These are phyloP conservation scores for Chrysolina oricalcia DNA, from an alignment of 2,888 invertebrate species.

Conservation along the genomic window DNA sequence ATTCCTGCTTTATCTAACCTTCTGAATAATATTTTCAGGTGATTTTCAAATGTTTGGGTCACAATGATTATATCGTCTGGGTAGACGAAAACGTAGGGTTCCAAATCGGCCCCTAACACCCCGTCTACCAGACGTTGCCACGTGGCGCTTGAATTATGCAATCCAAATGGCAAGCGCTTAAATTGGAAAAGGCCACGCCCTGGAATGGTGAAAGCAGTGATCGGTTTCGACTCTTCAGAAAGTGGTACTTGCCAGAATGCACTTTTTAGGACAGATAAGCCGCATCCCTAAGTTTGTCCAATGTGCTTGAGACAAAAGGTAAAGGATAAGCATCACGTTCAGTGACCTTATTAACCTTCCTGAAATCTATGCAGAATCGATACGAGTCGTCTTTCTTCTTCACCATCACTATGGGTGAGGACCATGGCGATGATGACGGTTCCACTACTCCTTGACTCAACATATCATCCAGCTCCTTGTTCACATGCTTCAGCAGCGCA, in stretches of 20 bases:
- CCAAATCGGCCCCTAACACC: constrained; percentile 8
- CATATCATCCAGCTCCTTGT: constrained; percentile 52
- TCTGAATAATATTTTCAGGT: constrained; percentile 52
- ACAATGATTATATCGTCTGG: constrained; percentile 39
- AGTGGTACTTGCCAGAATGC: constrained; percentile 6
- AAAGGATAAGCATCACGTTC: constrained; percentile 50
- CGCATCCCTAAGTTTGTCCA: constrained; percentile 48
- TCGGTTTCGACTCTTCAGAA: neutral
- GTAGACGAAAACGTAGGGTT: constrained; percentile 8
- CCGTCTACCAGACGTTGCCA: constrained; percentile 44
- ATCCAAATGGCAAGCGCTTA: constrained; percentile 54
- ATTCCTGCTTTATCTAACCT: constrained; percentile 52
- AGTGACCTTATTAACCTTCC: constrained; percentile 50
- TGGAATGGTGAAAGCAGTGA: constrained; percentile 19
- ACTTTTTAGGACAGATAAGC: neutral
- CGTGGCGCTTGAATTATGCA: constrained; percentile 48
- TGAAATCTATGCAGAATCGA: constrained; percentile 57
- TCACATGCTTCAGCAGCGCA: constrained; percentile 19
- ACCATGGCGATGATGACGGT: constrained; percentile 61
- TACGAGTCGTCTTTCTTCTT: constrained; percentile 59
- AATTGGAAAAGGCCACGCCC: constrained; percentile 38
- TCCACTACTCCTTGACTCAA: constrained; percentile 55
- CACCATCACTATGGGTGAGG: constrained; percentile 52
- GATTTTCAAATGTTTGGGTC: constrained; percentile 49
- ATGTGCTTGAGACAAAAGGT: constrained; percentile 39